Conservation (phyloP, 2,113 vertebrate species). For the Corapipo altera region DNA sequence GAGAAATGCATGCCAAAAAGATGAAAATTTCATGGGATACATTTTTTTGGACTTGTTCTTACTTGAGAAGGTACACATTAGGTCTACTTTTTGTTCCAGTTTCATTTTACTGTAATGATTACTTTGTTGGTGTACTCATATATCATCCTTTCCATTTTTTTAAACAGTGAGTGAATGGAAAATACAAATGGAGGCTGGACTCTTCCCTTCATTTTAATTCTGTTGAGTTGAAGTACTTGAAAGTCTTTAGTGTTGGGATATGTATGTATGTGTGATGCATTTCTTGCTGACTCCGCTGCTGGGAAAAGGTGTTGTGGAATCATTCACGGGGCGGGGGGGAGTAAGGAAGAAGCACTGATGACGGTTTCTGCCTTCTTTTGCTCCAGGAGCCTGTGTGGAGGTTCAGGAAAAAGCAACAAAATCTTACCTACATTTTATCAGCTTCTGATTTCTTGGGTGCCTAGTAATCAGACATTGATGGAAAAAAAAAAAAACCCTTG, state of each 20-base stretch:
- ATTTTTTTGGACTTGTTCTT: not conserved
- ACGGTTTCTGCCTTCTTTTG: not conserved
- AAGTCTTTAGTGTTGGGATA: not conserved
- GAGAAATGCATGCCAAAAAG: not conserved
- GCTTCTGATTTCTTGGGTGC: not conserved
- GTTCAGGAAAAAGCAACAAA: not conserved
- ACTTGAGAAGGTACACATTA: not conserved
- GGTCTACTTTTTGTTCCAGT: not conserved
- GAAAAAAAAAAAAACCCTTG: not conserved
- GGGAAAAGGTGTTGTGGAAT: not conserved
- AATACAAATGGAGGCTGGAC: not conserved
- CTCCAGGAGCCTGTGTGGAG: not conserved
- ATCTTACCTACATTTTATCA: not conserved
- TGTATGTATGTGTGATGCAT: not conserved
- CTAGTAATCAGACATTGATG: not conserved
- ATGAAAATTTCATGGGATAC: not conserved
- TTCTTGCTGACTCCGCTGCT: not conserved
- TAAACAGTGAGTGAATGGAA: not conserved
- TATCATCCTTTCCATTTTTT: not conserved
- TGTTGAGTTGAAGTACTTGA: not conserved
- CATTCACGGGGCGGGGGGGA: fast-evolving
- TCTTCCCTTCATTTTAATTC: not conserved
- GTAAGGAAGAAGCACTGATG: not conserved
- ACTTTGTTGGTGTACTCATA: not conserved
- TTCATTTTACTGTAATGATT: not conserved